Evolutionary conservation across 2,888 invertebrate species (phyloP).

Genomic region (Drosophila quinaria): DNA sequence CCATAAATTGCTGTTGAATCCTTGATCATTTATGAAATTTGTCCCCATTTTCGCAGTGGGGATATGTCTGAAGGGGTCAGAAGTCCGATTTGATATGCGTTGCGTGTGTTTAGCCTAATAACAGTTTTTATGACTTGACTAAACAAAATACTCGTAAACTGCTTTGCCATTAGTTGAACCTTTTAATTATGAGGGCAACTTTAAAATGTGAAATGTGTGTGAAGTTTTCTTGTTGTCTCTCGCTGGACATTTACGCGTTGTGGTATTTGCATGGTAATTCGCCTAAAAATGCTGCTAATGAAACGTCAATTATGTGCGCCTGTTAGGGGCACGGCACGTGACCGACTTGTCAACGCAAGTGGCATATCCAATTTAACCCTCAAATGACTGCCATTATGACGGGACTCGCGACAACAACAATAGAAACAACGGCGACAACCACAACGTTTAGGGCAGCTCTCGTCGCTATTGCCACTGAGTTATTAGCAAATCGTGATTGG

Average conservation of each 20-base stretch:
- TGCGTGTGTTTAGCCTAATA: constrained; percentile 54
- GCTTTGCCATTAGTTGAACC: constrained; percentile 17
- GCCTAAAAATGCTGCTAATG: constrained; percentile 73
- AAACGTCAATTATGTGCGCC: constrained; percentile 78
- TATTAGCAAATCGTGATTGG: constrained; percentile 82
- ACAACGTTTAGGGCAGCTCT: constrained; percentile 51
- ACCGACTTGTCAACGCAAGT: constrained; percentile 78
- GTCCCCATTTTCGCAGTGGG: constrained; percentile 42
- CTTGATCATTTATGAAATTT: constrained; percentile 81
- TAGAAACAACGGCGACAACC: constrained; percentile 24
- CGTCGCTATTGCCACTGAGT: constrained; percentile 70
- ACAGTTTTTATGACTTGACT: constrained; percentile 50
- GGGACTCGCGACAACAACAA: constrained; percentile 53
- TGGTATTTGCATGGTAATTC: constrained; percentile 65
- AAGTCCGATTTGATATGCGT: constrained; percentile 55
- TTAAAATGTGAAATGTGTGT: constrained; percentile 29
- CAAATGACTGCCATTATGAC: constrained; percentile 82
- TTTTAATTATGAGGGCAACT: constrained; percentile 45
- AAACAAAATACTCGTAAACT: constrained; percentile 24
- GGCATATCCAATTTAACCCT: constrained; percentile 82
- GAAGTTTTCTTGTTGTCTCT: background rate
- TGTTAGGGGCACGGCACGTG: constrained; percentile 70
- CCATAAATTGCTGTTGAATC: constrained; percentile 80
- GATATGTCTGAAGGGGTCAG: background rate
- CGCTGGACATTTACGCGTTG: background rate